Evolutionary conservation across 2,888 invertebrate species (phyloP).

Genomic region (Yponomeuta evonymella): DNA sequence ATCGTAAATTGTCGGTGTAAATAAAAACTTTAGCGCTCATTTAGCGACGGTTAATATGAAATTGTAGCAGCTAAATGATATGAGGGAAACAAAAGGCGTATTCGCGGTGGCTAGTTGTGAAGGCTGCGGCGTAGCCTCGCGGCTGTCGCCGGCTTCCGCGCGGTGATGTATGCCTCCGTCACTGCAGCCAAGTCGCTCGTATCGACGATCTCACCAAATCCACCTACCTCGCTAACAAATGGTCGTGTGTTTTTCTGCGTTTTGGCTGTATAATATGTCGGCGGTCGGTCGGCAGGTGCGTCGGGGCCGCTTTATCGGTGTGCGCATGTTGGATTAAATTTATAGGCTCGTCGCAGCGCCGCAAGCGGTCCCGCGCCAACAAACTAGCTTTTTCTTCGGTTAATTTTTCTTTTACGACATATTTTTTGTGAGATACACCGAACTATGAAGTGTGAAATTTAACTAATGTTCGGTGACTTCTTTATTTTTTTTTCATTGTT

Average conservation of each 20-base stretch:
- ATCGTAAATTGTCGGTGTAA: neutral
- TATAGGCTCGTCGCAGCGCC: constrained; percentile 49
- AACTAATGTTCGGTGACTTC: neutral
- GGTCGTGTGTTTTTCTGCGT: constrained; percentile 55
- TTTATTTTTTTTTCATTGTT: neutral
- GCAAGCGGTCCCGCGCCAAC: constrained; percentile 45
- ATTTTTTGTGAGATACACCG: constrained; percentile 12
- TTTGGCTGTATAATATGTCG: constrained; percentile 53
- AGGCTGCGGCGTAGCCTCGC: constrained; percentile 1
- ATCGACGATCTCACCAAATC: constrained; percentile 1
- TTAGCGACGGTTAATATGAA: neutral
- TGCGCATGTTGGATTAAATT: constrained; percentile 51
- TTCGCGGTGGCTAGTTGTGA: neutral
- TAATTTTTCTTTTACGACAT: constrained; percentile 14
- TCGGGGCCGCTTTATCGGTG: constrained; percentile 46
- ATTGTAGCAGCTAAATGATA: neutral
- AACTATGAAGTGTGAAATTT: constrained; percentile 13
- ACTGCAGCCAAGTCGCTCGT: constrained; percentile 1
- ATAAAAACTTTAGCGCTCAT: neutral
- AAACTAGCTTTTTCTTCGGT: constrained; percentile 7
- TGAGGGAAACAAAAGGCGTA: neutral
- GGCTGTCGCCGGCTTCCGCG: constrained; percentile 10
- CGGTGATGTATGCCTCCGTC: neutral
- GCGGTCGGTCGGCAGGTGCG: constrained; percentile 50
- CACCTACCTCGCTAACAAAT: constrained; percentile 7